These are phyloP conservation scores for Anthoscopus minutus DNA, from an alignment of 2,113 vertebrate species.

Conservation along the genomic window DNA sequence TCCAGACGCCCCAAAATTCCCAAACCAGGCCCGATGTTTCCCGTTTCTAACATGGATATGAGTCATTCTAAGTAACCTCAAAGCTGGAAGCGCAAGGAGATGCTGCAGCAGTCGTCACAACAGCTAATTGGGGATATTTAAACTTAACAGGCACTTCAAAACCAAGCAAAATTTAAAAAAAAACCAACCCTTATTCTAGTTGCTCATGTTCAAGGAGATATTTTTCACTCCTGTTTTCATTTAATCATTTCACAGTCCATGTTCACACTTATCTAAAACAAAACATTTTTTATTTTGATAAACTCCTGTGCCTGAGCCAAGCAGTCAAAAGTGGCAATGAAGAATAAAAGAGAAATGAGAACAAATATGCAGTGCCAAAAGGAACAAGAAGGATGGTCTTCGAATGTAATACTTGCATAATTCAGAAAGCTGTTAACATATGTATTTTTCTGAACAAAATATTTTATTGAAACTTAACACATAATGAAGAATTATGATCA, in stretches of 20 bases:
- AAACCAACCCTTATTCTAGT: neutral
- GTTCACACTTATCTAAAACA: neutral
- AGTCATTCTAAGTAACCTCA: neutral
- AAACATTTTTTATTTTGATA: slow-evolving; percentile 29
- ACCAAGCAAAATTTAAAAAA: neutral
- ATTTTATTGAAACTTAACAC: neutral
- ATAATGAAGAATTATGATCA: slow-evolving; percentile 16
- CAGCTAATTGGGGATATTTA: neutral
- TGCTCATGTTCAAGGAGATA: neutral
- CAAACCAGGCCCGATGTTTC: neutral
- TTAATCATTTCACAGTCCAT: neutral
- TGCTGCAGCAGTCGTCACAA: neutral
- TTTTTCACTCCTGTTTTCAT: neutral
- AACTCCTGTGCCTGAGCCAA: neutral
- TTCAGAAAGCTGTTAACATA: neutral
- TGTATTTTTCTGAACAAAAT: neutral
- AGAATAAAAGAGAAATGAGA: neutral
- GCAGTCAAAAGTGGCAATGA: neutral
- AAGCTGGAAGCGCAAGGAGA: neutral
- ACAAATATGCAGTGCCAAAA: neutral
- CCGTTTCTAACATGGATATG: accelerated
- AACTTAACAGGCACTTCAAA: neutral
- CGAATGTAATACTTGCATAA: neutral
- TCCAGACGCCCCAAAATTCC: neutral
- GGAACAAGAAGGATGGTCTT: neutral